Evolutionary conservation across 92 coral and sea anemone species (phyloP), one percentile per base, ranked within the genome.

Genomic region (Micromussa lordhowensis): DNA sequence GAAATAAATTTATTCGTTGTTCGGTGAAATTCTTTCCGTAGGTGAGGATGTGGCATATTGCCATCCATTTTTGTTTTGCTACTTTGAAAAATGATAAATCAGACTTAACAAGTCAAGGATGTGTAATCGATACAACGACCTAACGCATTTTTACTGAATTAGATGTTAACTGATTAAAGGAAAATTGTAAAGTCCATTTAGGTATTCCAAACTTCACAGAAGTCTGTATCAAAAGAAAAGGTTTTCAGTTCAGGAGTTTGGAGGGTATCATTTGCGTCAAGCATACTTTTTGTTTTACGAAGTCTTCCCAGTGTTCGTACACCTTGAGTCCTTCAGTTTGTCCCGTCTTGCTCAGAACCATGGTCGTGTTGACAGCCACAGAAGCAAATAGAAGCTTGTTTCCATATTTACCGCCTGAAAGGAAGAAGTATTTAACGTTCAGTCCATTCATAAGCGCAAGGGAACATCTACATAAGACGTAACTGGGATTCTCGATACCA

Each of bases 241-340:
- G 31, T 28, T 7, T 22, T 68, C 73, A 26, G 11, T 68, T 29
- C 32, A 26, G 10, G 17, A 68, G 73, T 15, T 68, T 12, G 2
- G 28, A 8, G 31, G 1, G 15, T 68, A 26, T n/a, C 4, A 32
- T 29, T 44, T 29, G 30, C 12, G 22, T 21, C 44, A 11, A 64
- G 35, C 79, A 49, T 70, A 97, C 99, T 95, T 91, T 92, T 51
- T 86, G 73, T 1, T 84, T 88, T 29, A 97, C 91, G 78, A 94
- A 97, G 36, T 92, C 78, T 84, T 97, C 99, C 99, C 99, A 97
- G 77, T 93, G 86, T 32, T 94, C 81, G 38, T 95, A 95, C 30
- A 94, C 91, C 29, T 84, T 90, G 66, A 97, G 95, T 17, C 99
- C 99, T 68, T 94, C 98, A 68, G 88, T 93, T 48, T 92, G 94